Conservation (phyloP, 2,113 vertebrate species). For the Motacilla alba region DNA sequence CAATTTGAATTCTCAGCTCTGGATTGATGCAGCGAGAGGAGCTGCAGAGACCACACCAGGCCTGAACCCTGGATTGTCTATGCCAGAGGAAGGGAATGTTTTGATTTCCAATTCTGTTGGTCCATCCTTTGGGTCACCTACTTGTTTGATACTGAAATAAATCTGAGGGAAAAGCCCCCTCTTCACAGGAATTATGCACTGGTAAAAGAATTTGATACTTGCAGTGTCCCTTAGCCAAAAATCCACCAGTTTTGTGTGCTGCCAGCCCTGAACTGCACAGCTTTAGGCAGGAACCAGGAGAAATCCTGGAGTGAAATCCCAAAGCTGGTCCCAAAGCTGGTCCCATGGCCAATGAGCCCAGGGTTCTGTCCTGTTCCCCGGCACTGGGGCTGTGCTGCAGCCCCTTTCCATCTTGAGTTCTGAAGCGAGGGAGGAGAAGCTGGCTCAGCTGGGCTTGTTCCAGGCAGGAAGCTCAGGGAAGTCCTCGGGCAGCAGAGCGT, state of each 20-base stretch:
- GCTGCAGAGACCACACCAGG: not conserved
- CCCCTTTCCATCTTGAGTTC: not conserved
- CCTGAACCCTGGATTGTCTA: not conserved
- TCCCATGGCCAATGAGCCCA: not conserved
- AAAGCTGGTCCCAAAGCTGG: rapidly evolving
- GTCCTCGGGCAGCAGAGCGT: slow-evolving; percentile 73
- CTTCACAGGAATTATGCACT: not conserved
- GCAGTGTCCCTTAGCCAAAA: not conserved
- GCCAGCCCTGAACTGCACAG: not conserved
- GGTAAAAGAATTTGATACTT: not conserved
- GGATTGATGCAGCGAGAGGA: not conserved
- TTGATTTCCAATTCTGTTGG: not conserved
- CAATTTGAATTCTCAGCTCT: not conserved
- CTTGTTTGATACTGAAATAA: not conserved
- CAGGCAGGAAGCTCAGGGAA: slow-evolving; percentile 74
- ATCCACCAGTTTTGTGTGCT: not conserved
- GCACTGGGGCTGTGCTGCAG: not conserved
- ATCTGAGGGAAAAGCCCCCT: not conserved
- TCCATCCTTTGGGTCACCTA: not conserved
- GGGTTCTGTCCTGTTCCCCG: not conserved
- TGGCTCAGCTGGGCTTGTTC: slow-evolving; percentile 29
- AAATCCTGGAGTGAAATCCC: not conserved
- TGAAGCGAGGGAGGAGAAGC: rapidly evolving
- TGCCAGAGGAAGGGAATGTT: not conserved
- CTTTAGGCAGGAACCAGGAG: not conserved